Base-by-base conservation (phyloP, 2,113 vertebrate species). In the Clarias gariepinus region DNA sequence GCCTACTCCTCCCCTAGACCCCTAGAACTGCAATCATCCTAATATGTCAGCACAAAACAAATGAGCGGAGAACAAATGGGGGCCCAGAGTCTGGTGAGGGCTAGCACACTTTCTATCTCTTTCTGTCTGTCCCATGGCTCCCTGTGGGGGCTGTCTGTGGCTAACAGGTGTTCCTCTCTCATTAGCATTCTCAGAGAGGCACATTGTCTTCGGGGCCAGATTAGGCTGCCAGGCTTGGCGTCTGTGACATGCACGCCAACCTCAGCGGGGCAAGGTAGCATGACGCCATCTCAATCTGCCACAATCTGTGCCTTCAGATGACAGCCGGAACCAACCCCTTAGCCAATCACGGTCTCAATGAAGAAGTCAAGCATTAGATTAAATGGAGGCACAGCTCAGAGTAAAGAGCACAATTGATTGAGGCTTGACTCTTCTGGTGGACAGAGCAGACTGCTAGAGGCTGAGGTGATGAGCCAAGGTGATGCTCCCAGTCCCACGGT, bases 131-230 rank as follows among this genome's bases (percentile, higher is more conserved):
- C 77, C 85, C 86, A 53, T 25, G 81, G 36, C 86, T 73, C 84
- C 77, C 86, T 71, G 85, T 84, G 36, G 87, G 81, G 69, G 41
- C 69, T 84, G 85, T 86, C 76, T 85, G 84, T 87, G 87, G 79
- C 87, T 91, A 91, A 88, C 90, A 90, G 89, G 89, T 88, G 87
- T 76, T 87, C 83, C 47, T 85, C 58, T 81, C 90, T 89, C 87
- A 87, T 90, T 89, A 89, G 87, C 82, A 57, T 87, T 68, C 86
- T 89, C 81, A 82, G 73, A 87, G 78, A 89, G 74, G 80, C 82
- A 63, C 73, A 78, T 87, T 66, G 83, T 89, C 88, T 90, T 86
- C 63, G 69, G 85, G 88, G 88, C 87, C 86, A 89, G 73, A 91
- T 89, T 83, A 88, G 61, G 41, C 80, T 89, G 83, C 82, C 85